These are phyloP conservation scores for Drosophila nasuta DNA, from an alignment of 1,140 invertebrate genomes.

Conservation along the genomic window DNA sequence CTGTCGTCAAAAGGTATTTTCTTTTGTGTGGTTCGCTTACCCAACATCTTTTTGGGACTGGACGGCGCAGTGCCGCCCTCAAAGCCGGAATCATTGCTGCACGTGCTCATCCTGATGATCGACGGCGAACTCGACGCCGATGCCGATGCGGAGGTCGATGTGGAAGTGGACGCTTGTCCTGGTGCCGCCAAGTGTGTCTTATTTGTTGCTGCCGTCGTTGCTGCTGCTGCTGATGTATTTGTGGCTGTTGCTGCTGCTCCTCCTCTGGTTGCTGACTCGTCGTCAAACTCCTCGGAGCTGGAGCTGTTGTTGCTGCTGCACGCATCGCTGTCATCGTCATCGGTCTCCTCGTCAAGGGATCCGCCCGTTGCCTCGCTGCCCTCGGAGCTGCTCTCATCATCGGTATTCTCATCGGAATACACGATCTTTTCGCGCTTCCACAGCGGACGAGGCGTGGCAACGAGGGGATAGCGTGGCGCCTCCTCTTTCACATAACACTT, in stretches of 20 bases:
- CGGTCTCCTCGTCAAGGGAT: conserved; percentile 61
- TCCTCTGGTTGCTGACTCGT: not conserved
- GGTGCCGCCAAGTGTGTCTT: not conserved
- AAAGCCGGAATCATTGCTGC: conserved; percentile 85
- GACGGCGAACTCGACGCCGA: conserved; percentile 54
- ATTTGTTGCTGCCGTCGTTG: conserved; percentile 1
- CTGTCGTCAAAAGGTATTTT: not conserved
- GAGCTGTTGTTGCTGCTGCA: conserved; percentile 34
- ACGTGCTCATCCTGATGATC: conserved; percentile 84
- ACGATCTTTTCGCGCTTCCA: conserved; percentile 85
- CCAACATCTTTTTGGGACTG: conserved; percentile 84
- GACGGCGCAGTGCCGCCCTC: conserved; percentile 84
- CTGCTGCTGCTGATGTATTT: not conserved
- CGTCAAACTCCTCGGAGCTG: conserved; percentile 17
- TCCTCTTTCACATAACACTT: conserved; percentile 86
- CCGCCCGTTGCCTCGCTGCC: conserved; percentile 54
- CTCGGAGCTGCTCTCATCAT: conserved; percentile 75
- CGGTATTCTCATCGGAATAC: conserved; percentile 79
- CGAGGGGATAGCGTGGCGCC: conserved; percentile 85
- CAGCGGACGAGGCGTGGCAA: conserved; percentile 87
- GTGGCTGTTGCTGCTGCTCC: not conserved
- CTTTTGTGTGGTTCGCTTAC: conserved; percentile 63
- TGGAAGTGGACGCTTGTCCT: conserved; percentile 14
- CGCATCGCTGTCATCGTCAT: conserved; percentile 79
- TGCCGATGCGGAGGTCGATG: not conserved